A percentile compares a stretch with the other conserved stretches of the same genome.
These are phyloP conservation scores for Danionella cerebrum DNA, from an alignment of 2,113 vertebrate genomes.

Conservation along the genomic window DNA sequence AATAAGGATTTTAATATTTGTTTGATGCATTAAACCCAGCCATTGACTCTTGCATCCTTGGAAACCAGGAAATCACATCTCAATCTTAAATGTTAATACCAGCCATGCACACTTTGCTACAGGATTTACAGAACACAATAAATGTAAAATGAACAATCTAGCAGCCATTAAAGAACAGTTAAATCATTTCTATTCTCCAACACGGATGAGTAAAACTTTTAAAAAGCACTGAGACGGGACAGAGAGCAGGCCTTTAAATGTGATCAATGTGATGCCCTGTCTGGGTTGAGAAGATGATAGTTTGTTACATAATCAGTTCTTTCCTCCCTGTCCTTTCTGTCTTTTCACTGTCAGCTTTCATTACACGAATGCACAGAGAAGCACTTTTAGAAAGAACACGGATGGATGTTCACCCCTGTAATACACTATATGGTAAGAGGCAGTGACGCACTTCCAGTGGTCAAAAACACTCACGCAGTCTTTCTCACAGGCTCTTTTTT, in stretches of 20 bases:
- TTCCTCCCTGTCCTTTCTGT: neutral
- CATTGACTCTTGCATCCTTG: too few species aligned
- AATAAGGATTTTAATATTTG: too few species aligned
- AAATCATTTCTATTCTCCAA: too few species aligned
- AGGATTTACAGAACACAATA: too few species aligned
- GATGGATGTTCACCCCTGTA: neutral
- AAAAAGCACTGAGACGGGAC: neutral
- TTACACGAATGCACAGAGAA: neutral
- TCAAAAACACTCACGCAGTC: neutral
- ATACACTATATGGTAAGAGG: neutral
- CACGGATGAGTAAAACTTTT: neutral
- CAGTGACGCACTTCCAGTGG: neutral
- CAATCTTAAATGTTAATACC: too few species aligned
- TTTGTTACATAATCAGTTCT: neutral
- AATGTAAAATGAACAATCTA: too few species aligned
- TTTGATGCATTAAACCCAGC: too few species aligned
- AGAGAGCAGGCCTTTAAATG: neutral
- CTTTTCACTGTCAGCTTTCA: neutral
- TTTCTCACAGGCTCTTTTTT: neutral
- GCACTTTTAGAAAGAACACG: neutral
- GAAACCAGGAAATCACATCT: too few species aligned
- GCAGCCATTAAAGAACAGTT: too few species aligned
- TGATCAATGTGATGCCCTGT: neutral
- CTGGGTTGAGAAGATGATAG: neutral
- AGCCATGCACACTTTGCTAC: too few species aligned